Evolutionary conservation across 2,888 invertebrate genomes (phyloP), one percentile per base, ranked within the genome.

Genomic region (Bembecia ichneumoniformis): DNA sequence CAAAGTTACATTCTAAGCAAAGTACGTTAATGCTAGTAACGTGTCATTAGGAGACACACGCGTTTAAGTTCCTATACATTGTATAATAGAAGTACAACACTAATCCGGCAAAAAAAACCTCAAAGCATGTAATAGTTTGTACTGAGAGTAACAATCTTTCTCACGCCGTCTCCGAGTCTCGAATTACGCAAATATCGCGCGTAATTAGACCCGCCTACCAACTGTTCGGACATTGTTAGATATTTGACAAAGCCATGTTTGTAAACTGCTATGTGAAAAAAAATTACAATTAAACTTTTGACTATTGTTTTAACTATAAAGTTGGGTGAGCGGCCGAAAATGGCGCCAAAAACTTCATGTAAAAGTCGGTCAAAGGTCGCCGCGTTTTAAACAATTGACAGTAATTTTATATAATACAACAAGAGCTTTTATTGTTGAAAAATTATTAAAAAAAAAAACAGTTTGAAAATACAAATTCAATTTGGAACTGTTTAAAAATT

Each of bases 121-220:
- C 13, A 40, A 14, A 14, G n/a, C 14, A 14, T 40, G 40, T 40
- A 40, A 40, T 11, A 9, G 40, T 40, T 40, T 14, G 28, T 28
- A 28, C 28, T 28, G 28, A 9, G 28, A 28, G 28, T 28, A 28
- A 28, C 28, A 28, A 28, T 28, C 47, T 49, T 51, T 53, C 53
- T 45, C 53, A 53, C 53, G 53, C 50, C 48, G 44, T 11, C 44
- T 44, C 13, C 13, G 16, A 44, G 44, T 17, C 11, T 44, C 17
- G n/a, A 40, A 71, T 82, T 81, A 74, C 82, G 81, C 77, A 81
- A 81, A 74, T 70, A 66, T 63, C 59, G 63, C 63, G 60, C 64
- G 61, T 73, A 77, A 80, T 80, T 79, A 78, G 64, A 56, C 62
- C 62, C 61, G 58, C 62, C 67, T 73, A 71, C 72, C 64, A 71